phyloP scores from a whole-genome alignment of 2,888 invertebrate genomes.

The Zaprionus bogoriensis region DNA sequence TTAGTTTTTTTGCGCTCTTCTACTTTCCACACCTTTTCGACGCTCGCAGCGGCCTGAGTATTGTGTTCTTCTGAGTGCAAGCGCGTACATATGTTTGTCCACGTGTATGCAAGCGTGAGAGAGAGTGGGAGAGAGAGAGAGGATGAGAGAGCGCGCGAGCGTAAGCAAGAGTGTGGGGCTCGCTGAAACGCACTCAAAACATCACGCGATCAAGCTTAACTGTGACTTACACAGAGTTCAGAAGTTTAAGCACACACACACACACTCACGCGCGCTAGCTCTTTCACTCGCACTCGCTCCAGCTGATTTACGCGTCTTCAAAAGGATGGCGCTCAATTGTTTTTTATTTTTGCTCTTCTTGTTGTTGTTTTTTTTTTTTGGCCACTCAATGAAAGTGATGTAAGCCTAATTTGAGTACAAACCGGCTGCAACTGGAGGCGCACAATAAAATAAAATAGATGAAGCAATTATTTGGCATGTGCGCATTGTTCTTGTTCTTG shows the following conservation, averaged over 20 bases:
- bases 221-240: slow-evolving; percentile 57
- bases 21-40: slow-evolving; percentile 9
- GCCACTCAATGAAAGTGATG: slow-evolving; percentile 56
- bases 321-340: slow-evolving; percentile 36
- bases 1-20: slow-evolving; percentile 18
- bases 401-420: slow-evolving; percentile 49
- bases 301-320: slow-evolving; percentile 13
- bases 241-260: slow-evolving; percentile 40
- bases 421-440: slow-evolving; percentile 56
- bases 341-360: not conserved
- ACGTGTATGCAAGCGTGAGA: slow-evolving; percentile 18
- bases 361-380: slow-evolving; percentile 9
- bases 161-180: not conserved
- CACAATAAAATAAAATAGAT: slow-evolving; percentile 18
- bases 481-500: slow-evolving; percentile 20
- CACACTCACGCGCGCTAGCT: not conserved
- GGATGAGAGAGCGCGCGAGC: not conserved
- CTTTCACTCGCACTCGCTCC: not conserved
- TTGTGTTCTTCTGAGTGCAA: slow-evolving; percentile 17
- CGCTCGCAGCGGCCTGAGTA: slow-evolving; percentile 40
- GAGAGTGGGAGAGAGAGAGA: slow-evolving; percentile 9
- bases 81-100: slow-evolving; percentile 15
- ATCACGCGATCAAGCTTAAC: slow-evolving; percentile 54
- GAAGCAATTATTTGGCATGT: slow-evolving; percentile 61
- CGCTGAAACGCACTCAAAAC: slow-evolving; percentile 15